These are phyloP conservation scores for Pristionchus mayeri DNA, from an alignment of 2,888 invertebrate species.

Conservation along the genomic window DNA sequence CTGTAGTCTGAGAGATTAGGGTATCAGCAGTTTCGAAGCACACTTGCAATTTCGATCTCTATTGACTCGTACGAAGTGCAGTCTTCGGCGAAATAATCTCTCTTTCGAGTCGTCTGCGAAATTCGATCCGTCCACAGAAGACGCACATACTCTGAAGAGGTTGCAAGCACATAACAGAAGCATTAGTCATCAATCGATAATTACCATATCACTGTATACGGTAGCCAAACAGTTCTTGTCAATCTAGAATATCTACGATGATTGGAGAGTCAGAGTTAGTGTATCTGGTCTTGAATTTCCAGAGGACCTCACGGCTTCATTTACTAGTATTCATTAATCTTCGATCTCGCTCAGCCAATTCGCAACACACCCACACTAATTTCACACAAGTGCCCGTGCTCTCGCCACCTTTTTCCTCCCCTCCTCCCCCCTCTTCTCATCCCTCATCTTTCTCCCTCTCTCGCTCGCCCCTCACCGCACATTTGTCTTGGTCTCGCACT, in stretches of 20 bases:
- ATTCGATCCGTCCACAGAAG: not conserved
- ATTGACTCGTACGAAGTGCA: too few species aligned
- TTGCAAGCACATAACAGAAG: not conserved
- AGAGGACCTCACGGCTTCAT: too few species aligned
- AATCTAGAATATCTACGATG: too few species aligned
- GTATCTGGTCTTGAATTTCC: too few species aligned
- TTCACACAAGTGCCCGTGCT: not conserved
- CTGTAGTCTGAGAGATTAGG: too few species aligned
- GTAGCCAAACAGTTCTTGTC: not conserved
- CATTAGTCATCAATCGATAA: not conserved
- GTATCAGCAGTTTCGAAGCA: too few species aligned
- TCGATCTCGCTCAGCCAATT: not conserved
- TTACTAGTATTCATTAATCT: not conserved
- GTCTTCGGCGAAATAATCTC: not conserved
- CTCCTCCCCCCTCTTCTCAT: not conserved
- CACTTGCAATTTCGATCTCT: too few species aligned
- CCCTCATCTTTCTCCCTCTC: not conserved
- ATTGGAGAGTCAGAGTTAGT: too few species aligned
- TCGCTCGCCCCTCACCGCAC: not conserved
- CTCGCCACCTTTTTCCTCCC: not conserved
- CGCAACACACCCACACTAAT: conserved; percentile 36
- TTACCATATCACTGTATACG: not conserved
- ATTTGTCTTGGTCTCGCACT: conserved; percentile 11
- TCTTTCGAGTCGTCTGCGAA: too few species aligned
- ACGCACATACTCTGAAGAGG: not conserved